Conservation (phyloP, 2,797 vertebrate species). For the Buceros bicornis region DNA sequence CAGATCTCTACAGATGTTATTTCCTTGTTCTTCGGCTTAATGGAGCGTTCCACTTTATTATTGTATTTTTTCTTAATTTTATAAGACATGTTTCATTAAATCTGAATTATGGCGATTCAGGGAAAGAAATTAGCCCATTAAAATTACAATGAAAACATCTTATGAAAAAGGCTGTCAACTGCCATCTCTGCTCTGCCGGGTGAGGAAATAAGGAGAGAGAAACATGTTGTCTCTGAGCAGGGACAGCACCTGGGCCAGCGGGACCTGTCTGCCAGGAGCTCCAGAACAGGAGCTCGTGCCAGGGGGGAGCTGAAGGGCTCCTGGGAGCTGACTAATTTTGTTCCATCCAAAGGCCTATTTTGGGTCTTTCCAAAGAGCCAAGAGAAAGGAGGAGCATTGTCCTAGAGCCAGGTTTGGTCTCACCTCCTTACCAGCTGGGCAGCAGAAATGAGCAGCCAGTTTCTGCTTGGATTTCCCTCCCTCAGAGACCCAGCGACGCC, state of each 20-base stretch:
- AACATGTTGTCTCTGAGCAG: background rate
- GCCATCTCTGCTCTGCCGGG: constrained; percentile 39
- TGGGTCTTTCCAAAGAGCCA: background rate
- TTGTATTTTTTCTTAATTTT: constrained; percentile 67
- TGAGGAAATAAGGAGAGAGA: constrained; percentile 5
- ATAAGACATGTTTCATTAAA: constrained; percentile 75
- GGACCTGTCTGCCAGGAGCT: background rate
- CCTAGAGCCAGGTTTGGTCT: background rate
- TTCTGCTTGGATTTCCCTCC: background rate
- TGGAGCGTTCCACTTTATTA: constrained; percentile 58
- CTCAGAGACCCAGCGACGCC: background rate
- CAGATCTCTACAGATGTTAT: constrained; percentile 50
- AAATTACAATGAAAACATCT: constrained; percentile 71
- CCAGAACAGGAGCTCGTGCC: background rate
- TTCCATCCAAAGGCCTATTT: background rate
- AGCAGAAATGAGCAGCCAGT: accelerated
- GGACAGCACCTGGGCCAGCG: background rate
- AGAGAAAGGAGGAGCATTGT: background rate
- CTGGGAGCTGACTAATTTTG: background rate
- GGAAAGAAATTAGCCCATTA: constrained; percentile 74
- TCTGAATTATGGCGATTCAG: constrained; percentile 72
- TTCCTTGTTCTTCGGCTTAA: constrained; percentile 69
- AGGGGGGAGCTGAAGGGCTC: background rate
- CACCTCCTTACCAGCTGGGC: background rate
- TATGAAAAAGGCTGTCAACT: constrained; percentile 48